Conservation (phyloP, 2,888 invertebrate genomes). For the Fissipunctia ypsillon region DNA sequence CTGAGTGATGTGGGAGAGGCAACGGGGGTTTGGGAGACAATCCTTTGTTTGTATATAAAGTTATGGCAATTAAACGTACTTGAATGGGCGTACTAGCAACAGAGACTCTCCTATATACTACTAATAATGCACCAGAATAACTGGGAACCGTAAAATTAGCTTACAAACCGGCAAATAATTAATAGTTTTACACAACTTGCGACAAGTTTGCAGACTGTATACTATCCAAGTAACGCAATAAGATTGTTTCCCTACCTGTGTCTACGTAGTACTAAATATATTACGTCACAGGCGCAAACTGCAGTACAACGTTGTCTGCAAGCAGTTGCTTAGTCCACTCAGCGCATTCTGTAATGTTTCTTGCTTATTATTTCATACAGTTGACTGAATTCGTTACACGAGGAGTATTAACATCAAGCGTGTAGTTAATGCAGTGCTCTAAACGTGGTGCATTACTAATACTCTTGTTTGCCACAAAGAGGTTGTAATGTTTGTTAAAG, state of each 20-base stretch:
- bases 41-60: slow-evolving; percentile 21
- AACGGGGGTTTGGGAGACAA: not conserved
- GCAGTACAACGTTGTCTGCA: not conserved
- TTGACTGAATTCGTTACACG: slow-evolving; percentile 20
- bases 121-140: not conserved
- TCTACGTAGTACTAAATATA: not conserved
- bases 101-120: not conserved
- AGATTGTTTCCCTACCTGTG: not conserved
- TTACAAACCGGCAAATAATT: not conserved
- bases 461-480: not conserved
- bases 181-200: not conserved
- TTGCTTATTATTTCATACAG: slow-evolving; percentile 15
- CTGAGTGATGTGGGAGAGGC: slow-evolving; percentile 41
- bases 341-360: slow-evolving; percentile 24
- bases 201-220: too few relatives aligned
- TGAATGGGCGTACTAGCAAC: not conserved
- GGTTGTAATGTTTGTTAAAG: not conserved
- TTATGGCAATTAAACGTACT: not conserved
- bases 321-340: slow-evolving; percentile 1
- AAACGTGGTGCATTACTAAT: slow-evolving; percentile 21
- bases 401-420: slow-evolving; percentile 11
- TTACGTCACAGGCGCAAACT: slow-evolving; percentile 17
- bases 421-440: slow-evolving; percentile 30
- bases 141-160: not conserved
- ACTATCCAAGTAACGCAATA: not conserved